These are phyloP conservation scores for Arrhopalites spinosus DNA, from an alignment of 2,888 invertebrate species.

Conservation along the genomic window DNA sequence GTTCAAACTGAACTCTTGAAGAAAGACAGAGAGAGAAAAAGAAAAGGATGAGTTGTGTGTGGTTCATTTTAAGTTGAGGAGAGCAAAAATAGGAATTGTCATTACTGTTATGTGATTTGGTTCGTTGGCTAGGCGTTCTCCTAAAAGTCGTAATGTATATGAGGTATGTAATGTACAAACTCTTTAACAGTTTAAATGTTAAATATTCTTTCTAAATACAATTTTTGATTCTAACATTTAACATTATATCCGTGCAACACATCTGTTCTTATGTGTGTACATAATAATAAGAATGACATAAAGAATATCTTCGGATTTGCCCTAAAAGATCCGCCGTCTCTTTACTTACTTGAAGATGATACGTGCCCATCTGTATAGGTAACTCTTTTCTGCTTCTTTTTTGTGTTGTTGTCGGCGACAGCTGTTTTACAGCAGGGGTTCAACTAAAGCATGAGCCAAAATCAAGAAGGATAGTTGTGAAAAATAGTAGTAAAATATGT, in stretches of 20 bases:
- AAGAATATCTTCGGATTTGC: no score
- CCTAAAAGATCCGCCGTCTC: background rate
- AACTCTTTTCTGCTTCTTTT: background rate
- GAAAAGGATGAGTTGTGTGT: background rate
- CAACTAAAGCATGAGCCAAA: background rate
- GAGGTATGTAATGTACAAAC: no score
- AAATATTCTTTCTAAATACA: no score
- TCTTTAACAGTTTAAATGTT: no score
- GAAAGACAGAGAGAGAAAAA: background rate
- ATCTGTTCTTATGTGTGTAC: no score
- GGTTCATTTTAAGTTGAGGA: background rate
- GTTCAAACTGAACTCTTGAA: no score
- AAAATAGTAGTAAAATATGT: background rate
- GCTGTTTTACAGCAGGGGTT: background rate
- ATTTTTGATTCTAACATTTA: no score
- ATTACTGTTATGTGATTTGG: background rate
- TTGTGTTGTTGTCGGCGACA: background rate
- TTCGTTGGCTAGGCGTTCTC: background rate
- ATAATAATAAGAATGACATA: no score
- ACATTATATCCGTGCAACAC: no score
- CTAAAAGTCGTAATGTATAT: no score
- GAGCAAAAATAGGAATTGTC: conserved; percentile 4
- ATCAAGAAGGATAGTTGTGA: background rate
- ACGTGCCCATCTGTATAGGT: background rate
- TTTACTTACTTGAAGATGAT: background rate